phyloP scores from a whole-genome alignment of 2,797 vertebrate species.

The Myotis vivesi region DNA sequence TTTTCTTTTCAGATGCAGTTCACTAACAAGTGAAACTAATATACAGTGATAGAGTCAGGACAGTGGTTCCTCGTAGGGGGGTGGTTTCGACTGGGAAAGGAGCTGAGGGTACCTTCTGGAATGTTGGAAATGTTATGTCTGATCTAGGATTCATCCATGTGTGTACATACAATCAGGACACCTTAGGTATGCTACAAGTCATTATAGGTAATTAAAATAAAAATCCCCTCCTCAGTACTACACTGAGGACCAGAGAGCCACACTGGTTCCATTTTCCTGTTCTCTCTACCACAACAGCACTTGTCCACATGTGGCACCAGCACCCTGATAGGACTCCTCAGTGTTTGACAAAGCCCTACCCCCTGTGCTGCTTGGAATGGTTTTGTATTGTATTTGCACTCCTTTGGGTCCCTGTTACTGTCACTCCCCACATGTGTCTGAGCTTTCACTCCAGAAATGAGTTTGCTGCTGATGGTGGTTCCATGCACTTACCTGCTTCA shows the following conservation, averaged over 20 bases:
- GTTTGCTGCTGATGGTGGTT: neutral
- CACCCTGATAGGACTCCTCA: rapidly evolving
- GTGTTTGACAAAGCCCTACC: neutral
- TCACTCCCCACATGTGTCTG: neutral
- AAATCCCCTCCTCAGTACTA: neutral
- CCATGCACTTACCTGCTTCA: neutral
- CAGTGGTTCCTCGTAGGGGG: neutral
- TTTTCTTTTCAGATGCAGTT: neutral
- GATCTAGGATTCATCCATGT: neutral
- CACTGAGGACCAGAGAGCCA: neutral
- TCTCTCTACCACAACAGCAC: rapidly evolving
- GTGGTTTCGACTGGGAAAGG: neutral
- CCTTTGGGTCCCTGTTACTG: neutral
- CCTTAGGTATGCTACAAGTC: neutral
- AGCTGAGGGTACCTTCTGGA: neutral
- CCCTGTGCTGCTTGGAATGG: neutral
- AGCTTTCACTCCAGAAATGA: neutral
- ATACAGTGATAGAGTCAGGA: neutral
- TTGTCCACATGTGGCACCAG: neutral
- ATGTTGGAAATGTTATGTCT: neutral
- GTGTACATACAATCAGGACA: rapidly evolving
- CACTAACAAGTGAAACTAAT: neutral
- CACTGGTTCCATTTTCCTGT: neutral
- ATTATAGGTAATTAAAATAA: neutral
- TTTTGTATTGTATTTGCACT: neutral